Evolutionary conservation across 2,888 invertebrate genomes (phyloP).

Genomic region (Clepsis dumicolana): DNA sequence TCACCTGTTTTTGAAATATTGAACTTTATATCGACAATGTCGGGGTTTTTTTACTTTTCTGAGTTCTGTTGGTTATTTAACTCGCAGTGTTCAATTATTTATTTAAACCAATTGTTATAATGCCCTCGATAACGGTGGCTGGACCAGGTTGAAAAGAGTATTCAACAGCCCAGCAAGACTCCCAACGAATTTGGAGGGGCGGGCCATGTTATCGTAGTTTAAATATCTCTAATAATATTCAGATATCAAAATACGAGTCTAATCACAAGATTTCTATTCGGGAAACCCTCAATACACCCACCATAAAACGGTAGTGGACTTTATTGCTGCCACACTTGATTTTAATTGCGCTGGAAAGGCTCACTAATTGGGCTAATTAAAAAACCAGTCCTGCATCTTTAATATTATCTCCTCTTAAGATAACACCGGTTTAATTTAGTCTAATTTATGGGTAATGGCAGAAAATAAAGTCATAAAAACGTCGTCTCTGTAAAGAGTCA

Average conservation of each 20-base stretch:
- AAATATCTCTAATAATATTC: background rate
- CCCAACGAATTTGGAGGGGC: too few species aligned
- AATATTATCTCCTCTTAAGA: background rate
- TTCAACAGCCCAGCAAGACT: too few species aligned
- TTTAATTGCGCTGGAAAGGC: slow-evolving; percentile 33
- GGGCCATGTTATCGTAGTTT: too few species aligned
- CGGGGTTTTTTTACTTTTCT: too few species aligned
- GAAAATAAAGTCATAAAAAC: background rate
- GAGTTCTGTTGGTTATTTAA: too few species aligned
- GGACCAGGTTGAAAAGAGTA: too few species aligned
- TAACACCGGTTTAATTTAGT: background rate
- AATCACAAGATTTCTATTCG: background rate
- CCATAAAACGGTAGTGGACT: slow-evolving; percentile 25
- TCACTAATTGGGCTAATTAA: slow-evolving; percentile 36
- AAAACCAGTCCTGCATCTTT: slow-evolving; percentile 28
- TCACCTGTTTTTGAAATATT: too few species aligned
- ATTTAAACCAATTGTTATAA: too few species aligned
- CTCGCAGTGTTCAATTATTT: too few species aligned
- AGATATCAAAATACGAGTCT: background rate
- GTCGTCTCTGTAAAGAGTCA: too few species aligned
- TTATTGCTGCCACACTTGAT: slow-evolving; percentile 25
- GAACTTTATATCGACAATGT: too few species aligned
- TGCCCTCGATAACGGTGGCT: too few species aligned
- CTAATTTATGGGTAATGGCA: background rate
- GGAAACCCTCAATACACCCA: background rate